A percentile compares a stretch with the other conserved stretches of the same genome.
phyloP scores from a whole-genome alignment of 2,113 vertebrate genomes.

The Oxyruncus cristatus region DNA sequence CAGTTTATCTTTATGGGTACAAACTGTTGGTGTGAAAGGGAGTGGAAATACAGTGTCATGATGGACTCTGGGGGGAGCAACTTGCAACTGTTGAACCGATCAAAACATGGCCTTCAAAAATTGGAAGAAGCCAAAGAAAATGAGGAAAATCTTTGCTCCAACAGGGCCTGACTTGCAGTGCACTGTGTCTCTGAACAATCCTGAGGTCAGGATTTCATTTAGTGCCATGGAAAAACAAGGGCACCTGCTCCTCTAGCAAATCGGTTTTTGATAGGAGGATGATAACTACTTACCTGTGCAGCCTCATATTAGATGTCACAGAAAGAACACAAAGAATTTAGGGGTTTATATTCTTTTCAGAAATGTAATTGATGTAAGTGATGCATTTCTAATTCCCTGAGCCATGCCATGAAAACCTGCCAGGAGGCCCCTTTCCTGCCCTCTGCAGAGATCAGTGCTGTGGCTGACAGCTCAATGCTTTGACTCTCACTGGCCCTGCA shows the following conservation, averaged over 20 bases:
- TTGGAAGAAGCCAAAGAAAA: background rate
- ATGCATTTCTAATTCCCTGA: background rate
- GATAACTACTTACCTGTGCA: background rate
- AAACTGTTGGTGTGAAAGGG: background rate
- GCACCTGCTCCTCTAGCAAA: background rate
- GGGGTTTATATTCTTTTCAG: background rate
- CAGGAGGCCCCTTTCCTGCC: background rate
- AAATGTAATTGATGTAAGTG: background rate
- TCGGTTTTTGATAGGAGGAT: background rate
- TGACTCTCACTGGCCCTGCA: background rate
- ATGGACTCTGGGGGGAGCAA: background rate
- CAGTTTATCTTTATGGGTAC: fast-evolving
- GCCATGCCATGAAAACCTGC: background rate
- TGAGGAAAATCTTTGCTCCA: background rate
- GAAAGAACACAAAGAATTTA: background rate
- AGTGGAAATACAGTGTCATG: background rate
- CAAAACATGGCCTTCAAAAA: background rate
- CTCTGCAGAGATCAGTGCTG: background rate
- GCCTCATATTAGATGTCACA: background rate
- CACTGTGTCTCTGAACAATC: background rate
- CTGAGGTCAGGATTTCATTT: background rate
- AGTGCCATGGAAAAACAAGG: background rate
- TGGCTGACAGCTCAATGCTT: background rate
- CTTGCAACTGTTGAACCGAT: background rate
- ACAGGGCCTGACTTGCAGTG: background rate